phyloP scores from a whole-genome alignment of 2,797 vertebrate genomes.

The Lycodopsis pacificus region DNA sequence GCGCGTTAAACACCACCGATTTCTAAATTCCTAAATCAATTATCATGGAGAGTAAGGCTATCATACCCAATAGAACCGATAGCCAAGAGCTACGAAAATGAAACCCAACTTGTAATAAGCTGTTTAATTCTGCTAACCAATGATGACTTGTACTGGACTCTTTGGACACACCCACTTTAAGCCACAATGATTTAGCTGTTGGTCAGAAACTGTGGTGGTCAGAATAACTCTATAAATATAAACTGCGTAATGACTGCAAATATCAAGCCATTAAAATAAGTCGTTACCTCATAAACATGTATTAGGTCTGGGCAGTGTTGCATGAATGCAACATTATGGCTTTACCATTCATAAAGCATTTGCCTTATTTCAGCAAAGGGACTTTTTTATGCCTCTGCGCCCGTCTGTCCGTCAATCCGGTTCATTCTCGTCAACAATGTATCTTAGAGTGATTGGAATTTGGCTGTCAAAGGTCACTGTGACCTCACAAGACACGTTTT shows the following conservation, averaged over 20 bases:
- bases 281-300: constrained; percentile 32
- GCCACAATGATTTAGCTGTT: constrained; percentile 13
- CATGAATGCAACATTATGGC: constrained; percentile 4
- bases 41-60: no score
- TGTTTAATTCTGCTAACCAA: neutral
- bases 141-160: neutral
- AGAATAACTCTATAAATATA: constrained; percentile 32
- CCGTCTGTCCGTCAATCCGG: no score
- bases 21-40: no score
- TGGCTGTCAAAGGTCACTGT: no score
- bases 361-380: neutral
- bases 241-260: constrained; percentile 34
- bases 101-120: neutral
- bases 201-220: constrained; percentile 16
- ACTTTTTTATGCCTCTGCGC: neutral
- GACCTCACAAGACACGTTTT: no score
- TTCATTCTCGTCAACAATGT: no score
- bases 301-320: constrained; percentile 11
- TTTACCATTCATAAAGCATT: constrained; percentile 8
- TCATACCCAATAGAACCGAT: no score
- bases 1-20: no score
- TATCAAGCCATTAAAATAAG: constrained; percentile 22
- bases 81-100: neutral
- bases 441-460: no score
- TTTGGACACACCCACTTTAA: neutral